Conservation (phyloP, 2,797 vertebrate species). For the Sphaeramia orbicularis region DNA sequence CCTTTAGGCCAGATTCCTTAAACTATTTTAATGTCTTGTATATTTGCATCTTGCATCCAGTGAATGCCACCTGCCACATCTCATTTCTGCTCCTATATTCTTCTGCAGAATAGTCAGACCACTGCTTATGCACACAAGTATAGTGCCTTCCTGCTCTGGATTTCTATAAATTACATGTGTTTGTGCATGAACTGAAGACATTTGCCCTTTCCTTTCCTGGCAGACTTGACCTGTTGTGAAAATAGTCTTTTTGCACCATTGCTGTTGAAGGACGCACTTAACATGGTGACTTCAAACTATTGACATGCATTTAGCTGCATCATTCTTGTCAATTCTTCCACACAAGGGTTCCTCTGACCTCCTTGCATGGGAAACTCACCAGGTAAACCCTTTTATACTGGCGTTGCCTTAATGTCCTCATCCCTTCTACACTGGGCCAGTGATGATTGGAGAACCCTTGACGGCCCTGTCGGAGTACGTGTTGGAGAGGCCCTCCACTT, state of each 20-base stretch:
- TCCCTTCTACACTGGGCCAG: constrained; percentile 46
- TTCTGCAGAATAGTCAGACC: constrained; percentile 10
- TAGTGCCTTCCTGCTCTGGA: constrained; percentile 19
- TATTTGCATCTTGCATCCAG: constrained; percentile 19
- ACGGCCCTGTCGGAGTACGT: constrained; percentile 46
- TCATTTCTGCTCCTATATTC: constrained; percentile 22
- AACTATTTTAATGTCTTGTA: constrained; percentile 21
- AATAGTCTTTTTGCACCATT: constrained; percentile 35
- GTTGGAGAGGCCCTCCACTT: constrained; percentile 59
- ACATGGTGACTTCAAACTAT: constrained; percentile 57
- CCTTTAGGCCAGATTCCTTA: constrained; percentile 5
- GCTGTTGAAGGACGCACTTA: constrained; percentile 64
- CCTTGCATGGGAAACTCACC: constrained; percentile 51
- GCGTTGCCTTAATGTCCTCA: constrained; percentile 64
- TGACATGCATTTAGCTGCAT: constrained; percentile 59
- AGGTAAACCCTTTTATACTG: constrained; percentile 63
- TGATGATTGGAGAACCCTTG: constrained; percentile 76
- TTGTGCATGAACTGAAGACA: constrained; percentile 46
- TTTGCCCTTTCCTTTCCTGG: constrained; percentile 36
- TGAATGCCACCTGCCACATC: constrained; percentile 19
- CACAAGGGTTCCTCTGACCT: constrained; percentile 52
- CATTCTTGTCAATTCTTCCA: constrained; percentile 57
- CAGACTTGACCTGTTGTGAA: constrained; percentile 29
- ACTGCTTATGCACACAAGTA: constrained; percentile 8
- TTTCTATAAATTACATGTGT: constrained; percentile 45